Conservation (phyloP, 2,888 invertebrate species). For the Suillia variegata region DNA sequence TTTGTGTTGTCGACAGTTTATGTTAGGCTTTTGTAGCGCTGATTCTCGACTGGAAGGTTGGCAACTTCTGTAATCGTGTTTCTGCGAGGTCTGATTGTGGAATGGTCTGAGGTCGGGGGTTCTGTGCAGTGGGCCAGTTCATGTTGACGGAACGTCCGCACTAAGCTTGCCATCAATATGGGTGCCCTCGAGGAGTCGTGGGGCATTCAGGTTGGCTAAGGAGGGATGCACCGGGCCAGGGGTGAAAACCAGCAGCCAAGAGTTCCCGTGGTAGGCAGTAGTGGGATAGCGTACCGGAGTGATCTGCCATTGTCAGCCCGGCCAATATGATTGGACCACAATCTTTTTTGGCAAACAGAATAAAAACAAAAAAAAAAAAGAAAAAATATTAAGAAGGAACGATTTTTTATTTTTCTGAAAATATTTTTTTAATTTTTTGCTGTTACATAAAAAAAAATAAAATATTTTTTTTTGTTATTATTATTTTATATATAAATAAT, state of each 20-base stretch:
- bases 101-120: conserved; percentile 89
- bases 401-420: no score
- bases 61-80: conserved; percentile 98
- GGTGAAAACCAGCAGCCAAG: conserved; percentile 99
- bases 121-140: conserved; percentile 64
- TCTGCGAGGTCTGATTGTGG: conserved; percentile 90
- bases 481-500: no score
- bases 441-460: no score
- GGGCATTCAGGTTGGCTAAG: conserved; percentile 87
- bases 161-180: conserved; percentile 98
- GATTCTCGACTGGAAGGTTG: conserved; percentile 81
- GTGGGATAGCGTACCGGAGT: conserved; percentile 98
- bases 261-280: conserved; percentile 98
- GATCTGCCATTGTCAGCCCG: conserved; percentile 86
- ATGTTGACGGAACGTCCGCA: conserved; percentile 90
- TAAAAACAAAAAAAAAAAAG: no score
- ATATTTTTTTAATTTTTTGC: no score
- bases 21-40: no score
- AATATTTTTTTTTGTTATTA: no score
- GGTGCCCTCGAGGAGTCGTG: conserved; percentile 80
- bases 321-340: conserved; percentile 77
- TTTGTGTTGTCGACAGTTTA: no score
- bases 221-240: conserved; percentile 98
- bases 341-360: conserved; percentile 65
- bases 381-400: no score